Percentiles rank a stretch among this genome's conserved stretches.
phyloP scores from a whole-genome alignment of 2,113 vertebrate genomes.

The Vicugna pacos region DNA sequence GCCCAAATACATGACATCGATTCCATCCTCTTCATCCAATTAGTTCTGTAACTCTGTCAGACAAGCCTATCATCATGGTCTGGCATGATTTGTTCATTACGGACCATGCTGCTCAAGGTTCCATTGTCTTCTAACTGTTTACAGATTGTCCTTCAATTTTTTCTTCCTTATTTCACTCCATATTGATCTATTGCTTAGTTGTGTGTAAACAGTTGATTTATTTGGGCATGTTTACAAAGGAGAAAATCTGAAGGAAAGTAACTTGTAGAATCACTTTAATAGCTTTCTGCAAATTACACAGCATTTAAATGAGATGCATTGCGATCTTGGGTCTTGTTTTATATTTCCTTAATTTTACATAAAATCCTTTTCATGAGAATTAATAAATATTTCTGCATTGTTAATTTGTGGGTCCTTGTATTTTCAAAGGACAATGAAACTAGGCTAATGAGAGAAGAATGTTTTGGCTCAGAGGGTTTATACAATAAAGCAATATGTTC shows the following conservation, averaged over 20 bases:
- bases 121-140: constrained; percentile 65
- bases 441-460: not conserved
- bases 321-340: constrained; percentile 1
- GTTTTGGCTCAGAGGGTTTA: not conserved
- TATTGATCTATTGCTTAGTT: not conserved
- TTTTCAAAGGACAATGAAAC: constrained; percentile 54
- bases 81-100: constrained; percentile 54
- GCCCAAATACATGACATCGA: constrained; percentile 50
- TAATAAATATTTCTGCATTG: not conserved
- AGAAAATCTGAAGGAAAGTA: constrained; percentile 8
- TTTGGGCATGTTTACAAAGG: not conserved
- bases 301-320: not conserved
- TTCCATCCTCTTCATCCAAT: constrained; percentile 55
- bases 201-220: not conserved
- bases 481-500: not conserved
- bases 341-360: not conserved
- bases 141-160: constrained; percentile 56
- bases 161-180: not conserved
- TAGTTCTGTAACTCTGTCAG: constrained; percentile 73
- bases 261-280: not conserved
- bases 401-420: constrained; percentile 1
- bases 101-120: constrained; percentile 3
- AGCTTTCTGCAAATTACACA: not conserved
- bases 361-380: constrained; percentile 12
- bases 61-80: constrained; percentile 23